Conservation (phyloP, 2,888 invertebrate genomes). For the Tenthredo scrophulariae region DNA sequence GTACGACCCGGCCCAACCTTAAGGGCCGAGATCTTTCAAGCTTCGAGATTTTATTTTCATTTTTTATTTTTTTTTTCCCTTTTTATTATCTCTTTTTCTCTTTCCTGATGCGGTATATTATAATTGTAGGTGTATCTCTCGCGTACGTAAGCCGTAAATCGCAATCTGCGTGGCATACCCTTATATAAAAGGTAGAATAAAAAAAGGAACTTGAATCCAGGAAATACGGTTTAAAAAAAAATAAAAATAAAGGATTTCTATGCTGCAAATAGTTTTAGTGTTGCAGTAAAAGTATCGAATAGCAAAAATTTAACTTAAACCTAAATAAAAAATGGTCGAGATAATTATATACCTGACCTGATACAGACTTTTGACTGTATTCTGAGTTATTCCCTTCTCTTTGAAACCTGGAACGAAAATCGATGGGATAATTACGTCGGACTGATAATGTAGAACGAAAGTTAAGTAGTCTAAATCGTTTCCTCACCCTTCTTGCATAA, state of each 20-base stretch:
- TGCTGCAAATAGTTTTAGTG: not conserved
- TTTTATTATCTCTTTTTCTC: too few relatives aligned
- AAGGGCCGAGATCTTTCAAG: slow-evolving; percentile 13
- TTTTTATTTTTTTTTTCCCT: not conserved
- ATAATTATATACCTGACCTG: not conserved
- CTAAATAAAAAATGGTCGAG: not conserved
- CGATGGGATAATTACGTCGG: not conserved
- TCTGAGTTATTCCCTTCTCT: not conserved
- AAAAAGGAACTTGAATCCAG: not conserved
- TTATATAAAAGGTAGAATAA: not conserved
- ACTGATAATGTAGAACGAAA: not conserved
- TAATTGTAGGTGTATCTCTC: slow-evolving; percentile 33
- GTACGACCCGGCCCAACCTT: slow-evolving; percentile 17
- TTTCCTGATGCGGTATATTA: not conserved
- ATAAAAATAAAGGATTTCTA: not conserved
- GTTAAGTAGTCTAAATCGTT: not conserved
- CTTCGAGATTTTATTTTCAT: not conserved
- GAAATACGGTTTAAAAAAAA: not conserved
- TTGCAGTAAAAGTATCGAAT: not conserved
- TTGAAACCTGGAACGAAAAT: not conserved
- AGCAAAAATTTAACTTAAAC: not conserved
- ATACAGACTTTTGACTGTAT: not conserved
- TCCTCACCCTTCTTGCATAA: not conserved
- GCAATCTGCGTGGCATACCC: not conserved
- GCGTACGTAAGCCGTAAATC: slow-evolving; percentile 23